Evolutionary conservation across 2,113 vertebrate species (phyloP), one percentile per base, ranked within the genome.

Genomic region (Serinus canaria): DNA sequence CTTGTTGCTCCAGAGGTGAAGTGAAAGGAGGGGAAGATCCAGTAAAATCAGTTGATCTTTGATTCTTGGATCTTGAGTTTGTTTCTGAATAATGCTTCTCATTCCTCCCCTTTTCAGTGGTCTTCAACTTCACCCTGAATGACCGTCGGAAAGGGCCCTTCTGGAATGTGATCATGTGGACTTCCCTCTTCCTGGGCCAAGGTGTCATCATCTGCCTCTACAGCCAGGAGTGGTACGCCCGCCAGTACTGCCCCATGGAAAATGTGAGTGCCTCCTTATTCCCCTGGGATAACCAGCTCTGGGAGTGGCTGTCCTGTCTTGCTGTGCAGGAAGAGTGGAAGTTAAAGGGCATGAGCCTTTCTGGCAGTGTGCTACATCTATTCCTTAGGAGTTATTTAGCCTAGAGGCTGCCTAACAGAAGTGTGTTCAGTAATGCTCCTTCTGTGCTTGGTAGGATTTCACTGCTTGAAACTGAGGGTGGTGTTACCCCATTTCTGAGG

Each of bases 161-260:
- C 96, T 99, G 99, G 99, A 99, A 99, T 3, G 98, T 99, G 82
- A 97, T 99, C 96, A 98, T 99, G 98, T 99, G 99, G 99, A 98
- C 98, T 0, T 98, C 99, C 12, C 98, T 99, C 19, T 99, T 99
- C 88, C 96, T 99, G 93, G 99, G 99, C 70, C 97, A 99, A 4
- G 99, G 99, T 14, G 98, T 99, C 84, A 96, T 99, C 80, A 97
- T 99, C 67, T 99, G 99, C 92, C 98, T 99, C 47, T 99, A 99
- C 82, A 99, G 99, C 83, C 99, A 99, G 94, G 99, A 99, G 97
- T 99, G 99, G 99, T 99, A 99, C 2, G 99, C 99, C 25, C 98
- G 98, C 84, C 98, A 97, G 77, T 98, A 99, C 94, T 99, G 99
- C 91, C 98, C 99, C 43, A 47, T 98, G 23, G 97, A 98, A 86